A percentile compares a stretch with the other conserved stretches of the same genome.
Conservation (phyloP, 2,888 invertebrate genomes). For the Eilema caniola region DNA sequence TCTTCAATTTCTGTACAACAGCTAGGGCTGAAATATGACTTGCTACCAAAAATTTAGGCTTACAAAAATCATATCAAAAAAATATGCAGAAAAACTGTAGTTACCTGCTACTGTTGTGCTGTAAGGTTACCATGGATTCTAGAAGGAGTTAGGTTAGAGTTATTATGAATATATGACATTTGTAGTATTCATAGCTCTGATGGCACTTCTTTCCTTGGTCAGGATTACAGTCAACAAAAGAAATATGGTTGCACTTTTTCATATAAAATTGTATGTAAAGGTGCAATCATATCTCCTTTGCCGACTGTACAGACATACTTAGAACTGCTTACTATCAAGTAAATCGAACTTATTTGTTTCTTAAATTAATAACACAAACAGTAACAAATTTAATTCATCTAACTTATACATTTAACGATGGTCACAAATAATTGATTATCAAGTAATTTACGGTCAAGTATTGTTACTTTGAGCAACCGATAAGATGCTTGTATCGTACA, state of each 20-base stretch:
- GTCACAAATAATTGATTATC: too few relatives aligned
- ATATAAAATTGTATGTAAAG: too few relatives aligned
- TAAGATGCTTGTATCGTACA: neutral
- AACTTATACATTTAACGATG: too few relatives aligned
- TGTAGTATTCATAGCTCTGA: neutral
- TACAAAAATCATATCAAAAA: neutral
- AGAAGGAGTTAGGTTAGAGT: neutral
- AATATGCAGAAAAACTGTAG: neutral
- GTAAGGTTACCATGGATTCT: neutral
- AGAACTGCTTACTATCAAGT: neutral
- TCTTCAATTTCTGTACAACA: neutral
- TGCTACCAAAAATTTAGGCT: conserved; percentile 1
- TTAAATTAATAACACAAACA: too few relatives aligned
- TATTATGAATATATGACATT: neutral
- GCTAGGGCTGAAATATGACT: neutral
- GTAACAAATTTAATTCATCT: too few relatives aligned
- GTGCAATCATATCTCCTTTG: too few relatives aligned
- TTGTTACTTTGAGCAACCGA: neutral
- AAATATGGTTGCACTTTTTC: too few relatives aligned
- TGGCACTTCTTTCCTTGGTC: too few relatives aligned
- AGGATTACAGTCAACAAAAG: too few relatives aligned
- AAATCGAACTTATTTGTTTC: too few relatives aligned
- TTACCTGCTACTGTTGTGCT: neutral
- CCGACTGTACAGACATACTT: neutral
- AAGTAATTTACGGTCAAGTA: neutral